These are phyloP conservation scores for Myripristis murdjan DNA, from an alignment of 2,797 vertebrate genomes.

Conservation along the genomic window DNA sequence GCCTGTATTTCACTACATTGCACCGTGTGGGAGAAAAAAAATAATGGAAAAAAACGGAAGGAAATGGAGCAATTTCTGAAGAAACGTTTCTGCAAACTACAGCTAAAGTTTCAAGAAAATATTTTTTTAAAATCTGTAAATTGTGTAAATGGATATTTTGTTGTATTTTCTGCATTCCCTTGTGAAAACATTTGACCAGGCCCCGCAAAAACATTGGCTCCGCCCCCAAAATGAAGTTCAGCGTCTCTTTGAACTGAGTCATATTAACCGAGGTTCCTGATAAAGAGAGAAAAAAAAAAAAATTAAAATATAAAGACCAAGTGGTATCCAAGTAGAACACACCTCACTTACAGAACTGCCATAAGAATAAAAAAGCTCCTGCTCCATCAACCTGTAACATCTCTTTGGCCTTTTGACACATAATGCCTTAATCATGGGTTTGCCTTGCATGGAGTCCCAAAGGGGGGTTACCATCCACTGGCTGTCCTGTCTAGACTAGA, in stretches of 20 bases:
- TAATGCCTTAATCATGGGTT: conserved; percentile 32
- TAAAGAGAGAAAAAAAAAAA: no score
- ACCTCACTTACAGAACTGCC: neutral
- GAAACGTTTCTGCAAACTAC: conserved; percentile 8
- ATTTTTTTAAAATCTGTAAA: no score
- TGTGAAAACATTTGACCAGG: no score
- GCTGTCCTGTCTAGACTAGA: conserved; percentile 70
- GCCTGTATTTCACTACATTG: conserved; percentile 48
- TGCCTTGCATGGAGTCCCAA: conserved; percentile 25
- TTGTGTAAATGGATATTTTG: no score
- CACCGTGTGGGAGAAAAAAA: conserved; percentile 34
- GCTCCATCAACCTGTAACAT: neutral
- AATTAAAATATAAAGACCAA: neutral
- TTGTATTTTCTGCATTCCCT: no score
- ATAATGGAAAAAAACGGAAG: neutral
- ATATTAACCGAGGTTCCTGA: neutral
- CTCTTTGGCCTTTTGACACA: conserved; percentile 18
- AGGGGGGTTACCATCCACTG: conserved; percentile 50
- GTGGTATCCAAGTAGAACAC: neutral
- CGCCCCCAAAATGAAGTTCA: neutral
- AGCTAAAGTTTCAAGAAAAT: no score
- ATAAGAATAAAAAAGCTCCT: neutral
- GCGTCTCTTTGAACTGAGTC: neutral
- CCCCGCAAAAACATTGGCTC: no score
- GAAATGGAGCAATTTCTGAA: neutral